Percentiles rank a stretch among this genome's conserved stretches.
These are phyloP conservation scores for Planiliza haematocheilus DNA, from an alignment of 2,113 vertebrate species.

Conservation along the genomic window DNA sequence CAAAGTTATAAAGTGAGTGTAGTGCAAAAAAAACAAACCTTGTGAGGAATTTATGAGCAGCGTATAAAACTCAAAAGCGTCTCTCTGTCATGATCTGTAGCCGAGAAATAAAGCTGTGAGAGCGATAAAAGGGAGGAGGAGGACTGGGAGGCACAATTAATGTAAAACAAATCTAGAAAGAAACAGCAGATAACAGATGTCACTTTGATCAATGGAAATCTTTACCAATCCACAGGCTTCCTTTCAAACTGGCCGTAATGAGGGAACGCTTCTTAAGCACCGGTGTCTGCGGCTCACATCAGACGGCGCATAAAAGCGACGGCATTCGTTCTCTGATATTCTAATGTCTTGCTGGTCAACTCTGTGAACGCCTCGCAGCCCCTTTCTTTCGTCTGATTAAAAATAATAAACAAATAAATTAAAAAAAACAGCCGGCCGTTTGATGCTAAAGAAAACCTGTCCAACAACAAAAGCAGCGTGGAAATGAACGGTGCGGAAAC, in stretches of 20 bases:
- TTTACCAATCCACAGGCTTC: slow-evolving; percentile 14
- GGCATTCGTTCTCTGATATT: slow-evolving; percentile 68
- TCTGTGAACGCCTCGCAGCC: slow-evolving; percentile 54
- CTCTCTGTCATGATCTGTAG: background rate
- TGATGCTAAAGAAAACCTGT: slow-evolving; percentile 44
- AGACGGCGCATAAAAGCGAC: slow-evolving; percentile 62
- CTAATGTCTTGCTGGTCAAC: slow-evolving; percentile 57
- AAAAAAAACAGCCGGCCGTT: slow-evolving; percentile 40
- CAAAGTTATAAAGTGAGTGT: slow-evolving; percentile 6
- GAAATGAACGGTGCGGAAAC: slow-evolving; percentile 8
- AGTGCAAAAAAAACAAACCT: slow-evolving; percentile 5
- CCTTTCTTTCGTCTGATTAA: slow-evolving; percentile 14
- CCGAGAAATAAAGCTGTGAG: too few relatives aligned
- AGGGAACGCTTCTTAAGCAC: slow-evolving; percentile 10
- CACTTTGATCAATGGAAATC: slow-evolving; percentile 51
- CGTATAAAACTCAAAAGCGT: slow-evolving; percentile 1
- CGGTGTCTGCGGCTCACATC: slow-evolving; percentile 29
- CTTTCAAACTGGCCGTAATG: slow-evolving; percentile 36
- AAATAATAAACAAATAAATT: background rate
- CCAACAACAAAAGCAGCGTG: slow-evolving; percentile 48
- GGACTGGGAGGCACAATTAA: background rate
- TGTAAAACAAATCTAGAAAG: background rate
- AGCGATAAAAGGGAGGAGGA: background rate
- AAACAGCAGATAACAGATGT: background rate
- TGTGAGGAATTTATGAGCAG: background rate